phyloP scores from a whole-genome alignment of 2,113 vertebrate genomes.

The Prinia subflava region DNA sequence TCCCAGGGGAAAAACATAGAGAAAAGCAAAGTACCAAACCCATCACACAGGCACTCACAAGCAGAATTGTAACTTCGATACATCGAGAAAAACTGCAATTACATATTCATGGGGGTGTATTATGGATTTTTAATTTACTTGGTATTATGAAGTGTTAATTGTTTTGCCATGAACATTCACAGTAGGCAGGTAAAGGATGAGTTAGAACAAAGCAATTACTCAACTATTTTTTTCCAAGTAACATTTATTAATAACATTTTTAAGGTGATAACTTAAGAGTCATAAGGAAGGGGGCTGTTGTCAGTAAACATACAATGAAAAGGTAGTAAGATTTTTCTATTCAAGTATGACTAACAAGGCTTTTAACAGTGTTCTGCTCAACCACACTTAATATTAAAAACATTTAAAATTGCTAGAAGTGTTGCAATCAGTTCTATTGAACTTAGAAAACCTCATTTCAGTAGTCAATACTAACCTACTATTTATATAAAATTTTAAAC shows the following conservation, averaged over 20 bases:
- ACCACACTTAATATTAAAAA: conserved; percentile 21
- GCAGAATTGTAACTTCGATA: neutral
- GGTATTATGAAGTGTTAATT: neutral
- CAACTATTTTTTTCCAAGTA: neutral
- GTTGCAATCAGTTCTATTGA: conserved; percentile 10
- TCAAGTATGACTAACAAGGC: conserved; percentile 22
- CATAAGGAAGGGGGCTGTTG: neutral
- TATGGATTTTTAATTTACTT: neutral
- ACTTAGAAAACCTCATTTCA: conserved; percentile 38
- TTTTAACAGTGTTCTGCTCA: conserved; percentile 41
- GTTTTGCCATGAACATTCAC: neutral
- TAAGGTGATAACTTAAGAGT: conserved; percentile 51
- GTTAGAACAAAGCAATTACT: conserved; percentile 32
- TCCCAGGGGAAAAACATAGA: too few species aligned
- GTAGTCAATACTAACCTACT: conserved; percentile 54
- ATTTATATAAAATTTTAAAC: conserved; percentile 22
- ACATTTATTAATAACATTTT: conserved; percentile 63
- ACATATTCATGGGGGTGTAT: neutral
- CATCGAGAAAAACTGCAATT: neutral
- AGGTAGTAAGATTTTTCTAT: conserved; percentile 30
- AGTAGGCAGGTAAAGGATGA: neutral
- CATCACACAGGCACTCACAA: neutral
- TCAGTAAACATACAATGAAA: conserved; percentile 57
- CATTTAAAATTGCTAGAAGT: conserved; percentile 19
- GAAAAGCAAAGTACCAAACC: neutral